Evolutionary conservation across 2,888 invertebrate species (phyloP), one percentile per base, ranked within the genome.

Genomic region (Ophioninae sp.): DNA sequence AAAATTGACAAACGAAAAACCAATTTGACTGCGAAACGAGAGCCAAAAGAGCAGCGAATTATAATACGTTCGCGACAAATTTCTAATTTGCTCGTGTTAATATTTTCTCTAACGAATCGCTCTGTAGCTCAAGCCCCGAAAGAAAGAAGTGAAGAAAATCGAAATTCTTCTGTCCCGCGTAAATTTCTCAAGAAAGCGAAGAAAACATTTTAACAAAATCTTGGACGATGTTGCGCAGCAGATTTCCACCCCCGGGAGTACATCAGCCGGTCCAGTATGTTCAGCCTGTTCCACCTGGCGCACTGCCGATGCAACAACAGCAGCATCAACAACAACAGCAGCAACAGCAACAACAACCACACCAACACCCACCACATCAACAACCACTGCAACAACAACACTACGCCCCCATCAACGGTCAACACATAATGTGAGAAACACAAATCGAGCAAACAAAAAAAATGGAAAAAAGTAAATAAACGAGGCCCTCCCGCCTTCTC

Each of bases 341-440:
- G 5, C 61, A 39, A 44, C 76, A 68, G 80, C 91, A 89, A 86
- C 85, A 89, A 13, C 75, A 56, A 6, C 75, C 39, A 37, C 76
- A 69, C 21, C 73, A 74, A 21, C 73, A 73, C 41, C 73, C 41
- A 17, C 23, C 20, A 44, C 61, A 56, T 21, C 62, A 62, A 41
- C 73, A 61, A n/a, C 62, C 21, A 37, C 77, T 44, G 2, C 73
- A n/a, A 6, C 75, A 78, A 50, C 70, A 72, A 41, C 86, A 85
- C 83, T 92, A 91, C 82, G 89, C 90, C 80, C 89, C 92, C 76
- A 87, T 90, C n/a, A 93, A 90, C 72, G 90, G 91, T 76, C 92
- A 93, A 82, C 92, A 90, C 79, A 91, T 92, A 90, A 91, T 92
- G 91, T 92, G 89, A 91, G 88, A 61, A 21, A 72, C 39, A 65